phyloP scores from a whole-genome alignment of 2,113 vertebrate species.

The Artemisiospiza belli region DNA sequence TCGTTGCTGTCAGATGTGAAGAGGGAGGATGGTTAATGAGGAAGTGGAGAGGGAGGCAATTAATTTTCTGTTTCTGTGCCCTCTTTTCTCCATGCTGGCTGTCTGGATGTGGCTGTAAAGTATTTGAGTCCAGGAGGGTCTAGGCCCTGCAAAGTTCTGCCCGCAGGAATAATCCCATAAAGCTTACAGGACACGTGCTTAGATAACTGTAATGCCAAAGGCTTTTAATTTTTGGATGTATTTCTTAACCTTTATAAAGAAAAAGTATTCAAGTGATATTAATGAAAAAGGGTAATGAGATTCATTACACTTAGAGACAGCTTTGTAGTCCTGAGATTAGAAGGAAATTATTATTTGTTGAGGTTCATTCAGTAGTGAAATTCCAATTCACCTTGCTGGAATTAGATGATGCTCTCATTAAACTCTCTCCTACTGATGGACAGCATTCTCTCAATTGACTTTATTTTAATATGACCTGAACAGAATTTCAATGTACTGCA shows the following conservation, averaged over 20 bases:
- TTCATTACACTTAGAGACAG: slow-evolving; percentile 1
- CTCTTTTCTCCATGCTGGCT: neutral
- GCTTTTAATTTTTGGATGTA: neutral
- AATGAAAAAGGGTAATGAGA: slow-evolving; percentile 19
- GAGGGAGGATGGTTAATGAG: neutral
- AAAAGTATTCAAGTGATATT: neutral
- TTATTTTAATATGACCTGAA: neutral
- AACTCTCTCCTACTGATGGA: neutral
- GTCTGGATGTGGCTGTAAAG: neutral
- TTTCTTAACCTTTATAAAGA: neutral
- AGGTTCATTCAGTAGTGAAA: slow-evolving; percentile 20
- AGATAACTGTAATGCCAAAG: neutral
- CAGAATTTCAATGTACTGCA: neutral
- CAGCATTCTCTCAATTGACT: neutral
- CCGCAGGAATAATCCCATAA: neutral
- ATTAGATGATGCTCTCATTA: neutral
- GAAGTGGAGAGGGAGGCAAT: neutral
- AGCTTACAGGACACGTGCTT: neutral
- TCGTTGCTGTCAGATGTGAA: neutral
- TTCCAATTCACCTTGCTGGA: slow-evolving; percentile 18
- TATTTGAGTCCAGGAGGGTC: neutral
- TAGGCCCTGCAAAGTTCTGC: neutral
- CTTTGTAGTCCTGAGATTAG: neutral
- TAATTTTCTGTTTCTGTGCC: neutral
- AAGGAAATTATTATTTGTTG: neutral